Base-by-base conservation (phyloP, 1,140 invertebrate genomes). In the Atta colombica region DNA sequence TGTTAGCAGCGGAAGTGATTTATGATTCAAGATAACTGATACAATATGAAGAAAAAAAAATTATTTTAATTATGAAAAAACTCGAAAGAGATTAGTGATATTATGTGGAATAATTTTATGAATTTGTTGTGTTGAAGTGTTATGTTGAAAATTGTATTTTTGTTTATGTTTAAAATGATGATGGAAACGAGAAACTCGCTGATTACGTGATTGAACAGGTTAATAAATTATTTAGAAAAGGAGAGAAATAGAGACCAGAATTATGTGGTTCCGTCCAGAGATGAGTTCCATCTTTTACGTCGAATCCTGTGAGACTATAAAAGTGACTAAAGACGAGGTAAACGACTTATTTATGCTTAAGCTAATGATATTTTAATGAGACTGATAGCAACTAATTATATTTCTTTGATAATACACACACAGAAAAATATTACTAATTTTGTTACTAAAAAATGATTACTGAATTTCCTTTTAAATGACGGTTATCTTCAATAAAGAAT, bases 281-380 rank as follows among this genome's bases (percentile, higher is more conserved):
- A 91, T 61, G 71, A 93, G 90, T 68, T 94, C 93, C 16, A 84
- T 92, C 10, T 94, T 94, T 75, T 94, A 94, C 58, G 91, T 94
- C n/a, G 90, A 94, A 18, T 92, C 92, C 5, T 88, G 88, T 65
- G 91, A 90, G 14, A 86, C 91, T 12, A 18, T 89, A 12, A 89
- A 81, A 51, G 28, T 87, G 7, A 78, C 77, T 21, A 89, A 77
- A 28, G n/a, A 69, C 3, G 87, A 91, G 93, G 93, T 94, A 88
- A 71, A 55, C 0, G 12, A 58, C 21, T 31, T 49, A 7, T 74
- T 61, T 74, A 49, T 28, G 18, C 8, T 61, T 74, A 58, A 55
- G 7, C 49, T 63, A 75, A 72, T 25, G n/a, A 53, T 18, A 28
- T 49, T 31, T 35, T 60, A 39, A 63, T 55, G 25, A 61, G 14